Evolutionary conservation across 1,140 invertebrate genomes (phyloP), one percentile per base, ranked within the genome.

Genomic region (Propsilocerus akamusi): DNA sequence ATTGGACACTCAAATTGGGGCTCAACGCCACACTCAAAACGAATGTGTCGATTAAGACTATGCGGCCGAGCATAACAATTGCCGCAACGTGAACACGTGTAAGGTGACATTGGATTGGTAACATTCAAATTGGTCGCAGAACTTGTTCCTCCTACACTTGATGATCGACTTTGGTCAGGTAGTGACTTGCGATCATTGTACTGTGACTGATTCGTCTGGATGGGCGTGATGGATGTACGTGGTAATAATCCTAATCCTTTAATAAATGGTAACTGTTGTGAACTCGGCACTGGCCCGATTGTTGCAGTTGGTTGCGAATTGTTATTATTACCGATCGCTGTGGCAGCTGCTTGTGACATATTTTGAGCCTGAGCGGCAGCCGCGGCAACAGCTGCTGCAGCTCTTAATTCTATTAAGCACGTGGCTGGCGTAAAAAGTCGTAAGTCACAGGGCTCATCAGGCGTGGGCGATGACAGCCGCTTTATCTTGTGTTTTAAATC

Each of bases 21-120:
- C 50, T 73, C 56, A 17, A 77, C 72, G 25, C 77, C 77, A 54
- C 78, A 81, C 53, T 80, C 77, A 55, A 78, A 78, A 51, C 68
- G 72, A 34, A 78, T 70, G 53, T 81, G 79, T 6, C 77, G 65
- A 51, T 73, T 76, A 4, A 81, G 58, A 49, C 75, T 78, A 46
- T 77, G 72, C 8, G 66, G 66, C n/a, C 72, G 66, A 2, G 67
- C 67, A 56, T 78, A 78, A 5, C 64, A 64, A 47, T 76, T 74
- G 10, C 73, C 73, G 54, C 75, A 77, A 47, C 69, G 66, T 23
- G 66, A 65, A 54, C 72, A 74, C 23, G 62, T 68, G 50, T 41
- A 63, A 65, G 30, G 63, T 60, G 8, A 63, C 60, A n/a, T 30
- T 14, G 50, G 37, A 34, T 14, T 30, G 14, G 48, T 20, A 20